Evolutionary conservation across 2,888 invertebrate species (phyloP), one percentile per base, ranked within the genome.

Genomic region (Oligia strigilis): DNA sequence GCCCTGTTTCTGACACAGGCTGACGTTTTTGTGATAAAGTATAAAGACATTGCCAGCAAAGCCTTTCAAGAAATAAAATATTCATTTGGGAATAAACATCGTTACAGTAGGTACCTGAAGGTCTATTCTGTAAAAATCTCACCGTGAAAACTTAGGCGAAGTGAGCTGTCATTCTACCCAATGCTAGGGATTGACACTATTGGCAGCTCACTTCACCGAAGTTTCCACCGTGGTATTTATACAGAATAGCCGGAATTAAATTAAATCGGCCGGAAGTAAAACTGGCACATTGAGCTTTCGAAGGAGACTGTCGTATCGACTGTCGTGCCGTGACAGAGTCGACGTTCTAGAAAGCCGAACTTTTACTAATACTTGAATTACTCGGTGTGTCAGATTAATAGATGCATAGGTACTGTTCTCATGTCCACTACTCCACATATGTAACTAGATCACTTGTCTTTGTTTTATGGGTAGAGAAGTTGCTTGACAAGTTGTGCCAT

Each of bases 1-100:
- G 55, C 58, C 79, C 76, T 81, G 86, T 70, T 79, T 77, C 36
- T 86, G 86, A 81, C 81, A 75, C 64, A 75, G 64, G 69, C 49
- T 75, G 43, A 77, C 43, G n/a, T 55, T 64, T 85, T 79, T 75
- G 72, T 75, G 67, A 58, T 72, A 52, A 65, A 76, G 75, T 77
- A 49, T 70, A 58, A 76, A 64, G 40, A 40, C 55, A 72, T 71
- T 75, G 72, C 52, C 36, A 75, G 60, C n/a, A 36, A 66, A 76
- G 60, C 62, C 49, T 82, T 78, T 78, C 43, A 66, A 55, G 52
- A 29, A 46, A 78, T 70, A 19, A 19, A 78, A 65, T 46, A 73
- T 55, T 65, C 46, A 52, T 77, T 72, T 72, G 36, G 60, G 23
- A 23, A 64, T 64, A 6, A 40, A 40, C 9, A 49, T 55, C 0